These are phyloP conservation scores for Vireo altiloquus DNA, from an alignment of 2,113 vertebrate genomes.

Conservation along the genomic window DNA sequence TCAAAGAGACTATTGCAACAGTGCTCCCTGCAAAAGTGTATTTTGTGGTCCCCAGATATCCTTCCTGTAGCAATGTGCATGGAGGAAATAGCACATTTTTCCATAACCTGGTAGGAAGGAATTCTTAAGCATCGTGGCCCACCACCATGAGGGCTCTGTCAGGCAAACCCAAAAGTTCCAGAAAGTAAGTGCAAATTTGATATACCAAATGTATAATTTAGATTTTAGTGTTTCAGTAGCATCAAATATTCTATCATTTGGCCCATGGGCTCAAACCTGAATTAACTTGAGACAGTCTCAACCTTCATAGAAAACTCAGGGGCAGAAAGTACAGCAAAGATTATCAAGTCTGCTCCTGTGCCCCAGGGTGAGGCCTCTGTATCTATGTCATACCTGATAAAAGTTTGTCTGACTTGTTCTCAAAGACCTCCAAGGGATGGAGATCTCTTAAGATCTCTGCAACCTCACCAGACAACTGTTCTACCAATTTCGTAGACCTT, in stretches of 20 bases:
- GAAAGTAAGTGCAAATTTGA: background rate
- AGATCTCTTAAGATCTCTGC: constrained; percentile 19
- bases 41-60: accelerated
- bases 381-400: background rate
- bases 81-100: background rate
- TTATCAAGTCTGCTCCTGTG: background rate
- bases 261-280: background rate
- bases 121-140: background rate
- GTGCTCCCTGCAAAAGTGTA: background rate
- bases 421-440: background rate
- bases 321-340: background rate
- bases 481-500: background rate
- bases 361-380: constrained; percentile 11
- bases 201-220: background rate
- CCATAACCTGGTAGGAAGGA: background rate
- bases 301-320: background rate
- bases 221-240: background rate
- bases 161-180: background rate
- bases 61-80: background rate
- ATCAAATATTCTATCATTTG: background rate
- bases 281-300: background rate
- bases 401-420: constrained; percentile 27
- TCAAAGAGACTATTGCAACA: background rate
- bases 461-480: constrained; percentile 24
- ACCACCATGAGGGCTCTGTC: background rate